Evolutionary conservation across 2,113 vertebrate species (phyloP).

Genomic region (Uropsilus gracilis): DNA sequence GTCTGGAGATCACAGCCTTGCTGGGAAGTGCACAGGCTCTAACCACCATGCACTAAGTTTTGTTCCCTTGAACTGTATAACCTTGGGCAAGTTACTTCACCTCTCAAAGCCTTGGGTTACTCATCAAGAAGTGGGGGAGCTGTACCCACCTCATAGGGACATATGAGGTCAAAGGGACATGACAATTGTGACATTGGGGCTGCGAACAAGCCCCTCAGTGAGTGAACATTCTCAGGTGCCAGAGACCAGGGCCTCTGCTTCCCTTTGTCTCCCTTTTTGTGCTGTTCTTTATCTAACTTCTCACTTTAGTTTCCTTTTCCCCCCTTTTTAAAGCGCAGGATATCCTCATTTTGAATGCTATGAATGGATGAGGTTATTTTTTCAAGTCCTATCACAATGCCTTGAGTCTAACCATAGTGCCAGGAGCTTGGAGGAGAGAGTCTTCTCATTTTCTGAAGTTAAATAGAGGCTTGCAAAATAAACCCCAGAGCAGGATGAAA

Average conservation of each 20-base stretch:
- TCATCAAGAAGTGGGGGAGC: neutral
- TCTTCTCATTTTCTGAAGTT: neutral
- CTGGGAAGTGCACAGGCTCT: neutral
- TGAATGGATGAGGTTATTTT: neutral
- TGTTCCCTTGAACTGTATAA: neutral
- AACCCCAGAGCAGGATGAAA: neutral
- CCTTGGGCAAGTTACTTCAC: neutral
- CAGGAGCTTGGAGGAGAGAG: neutral
- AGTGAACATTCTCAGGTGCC: neutral
- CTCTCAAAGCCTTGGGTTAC: neutral
- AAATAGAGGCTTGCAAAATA: neutral
- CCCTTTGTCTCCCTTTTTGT: neutral
- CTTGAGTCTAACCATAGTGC: neutral
- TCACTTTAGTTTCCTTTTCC: too few relatives aligned
- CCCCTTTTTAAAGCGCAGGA: neutral
- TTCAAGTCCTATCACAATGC: neutral
- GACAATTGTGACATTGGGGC: neutral
- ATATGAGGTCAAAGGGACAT: constrained; percentile 39
- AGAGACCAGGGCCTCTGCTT: too few relatives aligned
- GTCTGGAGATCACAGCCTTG: neutral
- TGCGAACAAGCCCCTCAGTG: neutral
- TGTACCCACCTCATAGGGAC: neutral
- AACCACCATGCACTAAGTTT: neutral
- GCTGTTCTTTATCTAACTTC: neutral
- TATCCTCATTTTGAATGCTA: neutral